Evolutionary conservation across 2,888 invertebrate genomes (phyloP).

Genomic region (Amiota minor): DNA sequence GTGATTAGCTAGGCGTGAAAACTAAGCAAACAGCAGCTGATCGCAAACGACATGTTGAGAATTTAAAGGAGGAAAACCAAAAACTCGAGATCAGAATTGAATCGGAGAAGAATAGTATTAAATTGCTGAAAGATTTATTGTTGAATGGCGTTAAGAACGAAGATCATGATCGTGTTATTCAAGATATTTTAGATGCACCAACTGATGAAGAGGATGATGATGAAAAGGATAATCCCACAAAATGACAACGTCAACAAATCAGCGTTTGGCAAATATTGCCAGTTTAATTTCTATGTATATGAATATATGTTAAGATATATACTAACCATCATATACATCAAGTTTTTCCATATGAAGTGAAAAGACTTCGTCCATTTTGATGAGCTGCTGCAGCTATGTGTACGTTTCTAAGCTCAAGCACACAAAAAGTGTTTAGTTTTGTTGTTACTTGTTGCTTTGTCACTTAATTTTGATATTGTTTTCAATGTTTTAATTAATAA

Average conservation of each 20-base stretch:
- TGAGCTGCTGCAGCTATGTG: constrained; percentile 32
- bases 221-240: neutral
- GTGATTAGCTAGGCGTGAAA: constrained; percentile 56
- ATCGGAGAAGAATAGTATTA: constrained; percentile 60
- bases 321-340: constrained; percentile 71
- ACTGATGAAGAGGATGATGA: constrained; percentile 54
- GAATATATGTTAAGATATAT: constrained; percentile 18
- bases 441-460: constrained; percentile 5
- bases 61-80: constrained; percentile 61
- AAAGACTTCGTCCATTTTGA: constrained; percentile 72
- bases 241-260: no score
- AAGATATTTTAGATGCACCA: constrained; percentile 61
- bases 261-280: constrained; percentile 43
- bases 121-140: constrained; percentile 60
- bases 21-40: constrained; percentile 69
- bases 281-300: constrained; percentile 52
- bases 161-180: constrained; percentile 58
- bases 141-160: constrained; percentile 57
- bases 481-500: constrained; percentile 9
- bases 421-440: constrained; percentile 15
- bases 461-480: neutral
- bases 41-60: constrained; percentile 68
- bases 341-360: constrained; percentile 71
- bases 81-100: constrained; percentile 61
- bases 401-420: neutral